Base-by-base conservation (phyloP, 2,888 invertebrate genomes). In the Galerucella pusilla region DNA sequence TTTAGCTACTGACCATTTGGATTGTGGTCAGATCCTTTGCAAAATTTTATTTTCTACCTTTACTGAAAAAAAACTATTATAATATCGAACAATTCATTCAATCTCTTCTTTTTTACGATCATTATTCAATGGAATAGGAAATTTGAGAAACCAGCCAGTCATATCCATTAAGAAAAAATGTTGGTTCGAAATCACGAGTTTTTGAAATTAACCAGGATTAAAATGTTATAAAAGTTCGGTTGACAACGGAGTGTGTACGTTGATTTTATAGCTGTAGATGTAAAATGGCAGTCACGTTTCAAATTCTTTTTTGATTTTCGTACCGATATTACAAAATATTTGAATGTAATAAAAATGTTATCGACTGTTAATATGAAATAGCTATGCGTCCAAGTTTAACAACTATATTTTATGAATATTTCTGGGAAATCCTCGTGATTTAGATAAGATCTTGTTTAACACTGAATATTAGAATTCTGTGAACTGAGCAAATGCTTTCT, bases 171-270 rank as follows among this genome's bases (percentile, higher is more conserved):
- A 76, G 75, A 73, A 68, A 78, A 76, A 75, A 74, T 72, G 73
- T 69, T 59, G 69, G 67, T 57, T 61, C 20, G 71, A 74, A 75
- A 78, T 78, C 78, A 78, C 75, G 78, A 75, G 76, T 75, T 67
- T 69, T 69, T 20, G 46, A 76, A 78, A 78, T 78, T 74, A 78
- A 74, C 73, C 67, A 73, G 78, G 78, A 78, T 78, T 78, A 78
- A 78, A 78, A 78, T 57, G 78, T 66, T 65, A 74, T 78, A 78
- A 78, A 78, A 77, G 49, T 68, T 75, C 12, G 42, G 20, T 52
- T 67, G 66, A 70, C 67, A 71, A 74, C 61, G 54, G 71, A 69
- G 65, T 59, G 28, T 70, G 45, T 67, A 54, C 64, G 69, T 52
- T 14, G 54, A 68, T 57, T 78, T 78, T 76, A 78, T 68, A 71